These are phyloP conservation scores for Drosophila multiciliata DNA, from an alignment of 2,888 invertebrate genomes.

Conservation along the genomic window DNA sequence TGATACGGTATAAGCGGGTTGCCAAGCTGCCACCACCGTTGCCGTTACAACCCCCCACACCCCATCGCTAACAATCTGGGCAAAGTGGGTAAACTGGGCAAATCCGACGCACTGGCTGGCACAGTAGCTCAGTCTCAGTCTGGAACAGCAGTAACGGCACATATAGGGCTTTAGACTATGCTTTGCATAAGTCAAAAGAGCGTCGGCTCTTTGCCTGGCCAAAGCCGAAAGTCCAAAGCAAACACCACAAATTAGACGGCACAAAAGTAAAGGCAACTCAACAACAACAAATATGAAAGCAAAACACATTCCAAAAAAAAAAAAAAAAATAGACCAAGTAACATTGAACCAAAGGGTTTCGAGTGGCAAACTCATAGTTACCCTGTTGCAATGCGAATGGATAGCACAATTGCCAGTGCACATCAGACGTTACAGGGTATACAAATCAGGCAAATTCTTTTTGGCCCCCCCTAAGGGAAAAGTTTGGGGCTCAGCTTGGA, in stretches of 20 bases:
- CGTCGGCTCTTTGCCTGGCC: slow-evolving; percentile 34
- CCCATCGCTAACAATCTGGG: slow-evolving; percentile 4
- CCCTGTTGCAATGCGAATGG: slow-evolving; percentile 22
- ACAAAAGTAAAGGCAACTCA: slow-evolving; percentile 41
- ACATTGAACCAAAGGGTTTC: background rate
- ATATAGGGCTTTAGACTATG: slow-evolving; percentile 61
- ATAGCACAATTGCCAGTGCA: background rate
- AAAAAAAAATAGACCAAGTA: slow-evolving; percentile 10
- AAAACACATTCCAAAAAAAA: slow-evolving; percentile 4
- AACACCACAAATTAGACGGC: slow-evolving; percentile 79
- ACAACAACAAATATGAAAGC: slow-evolving; percentile 17
- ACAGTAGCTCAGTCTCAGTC: slow-evolving; percentile 33
- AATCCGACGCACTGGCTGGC: slow-evolving; percentile 58
- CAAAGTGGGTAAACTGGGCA: slow-evolving; percentile 18
- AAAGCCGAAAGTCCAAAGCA: slow-evolving; percentile 72
- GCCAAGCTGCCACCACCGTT: slow-evolving; percentile 7
- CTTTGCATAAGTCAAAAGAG: slow-evolving; percentile 73
- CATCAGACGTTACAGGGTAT: slow-evolving; percentile 44
- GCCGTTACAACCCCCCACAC: background rate
- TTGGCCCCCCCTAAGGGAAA: slow-evolving; percentile 23
- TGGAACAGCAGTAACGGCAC: slow-evolving; percentile 38
- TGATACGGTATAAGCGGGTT: slow-evolving; percentile 43
- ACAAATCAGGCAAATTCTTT: slow-evolving; percentile 73
- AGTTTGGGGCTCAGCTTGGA: slow-evolving; percentile 50
- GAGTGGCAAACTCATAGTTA: slow-evolving; percentile 21